Evolutionary conservation across 2,797 vertebrate species (phyloP).

Genomic region (Phoebastria nigripes): DNA sequence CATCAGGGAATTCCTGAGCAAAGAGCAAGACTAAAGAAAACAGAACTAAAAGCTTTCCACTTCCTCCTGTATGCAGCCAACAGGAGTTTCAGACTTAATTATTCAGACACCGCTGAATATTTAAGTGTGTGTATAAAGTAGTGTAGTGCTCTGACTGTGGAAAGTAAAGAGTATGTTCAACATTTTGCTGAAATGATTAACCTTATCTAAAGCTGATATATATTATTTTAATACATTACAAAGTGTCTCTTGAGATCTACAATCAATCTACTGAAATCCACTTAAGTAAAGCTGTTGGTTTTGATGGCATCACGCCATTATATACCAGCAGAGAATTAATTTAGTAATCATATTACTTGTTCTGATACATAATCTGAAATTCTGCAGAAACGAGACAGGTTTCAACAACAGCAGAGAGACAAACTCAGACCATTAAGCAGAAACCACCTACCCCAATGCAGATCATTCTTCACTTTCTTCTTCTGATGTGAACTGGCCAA

Average conservation of each 20-base stretch:
- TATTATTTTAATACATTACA: background rate
- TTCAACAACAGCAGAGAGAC: background rate
- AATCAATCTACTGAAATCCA: background rate
- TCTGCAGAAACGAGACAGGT: background rate
- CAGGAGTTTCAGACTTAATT: background rate
- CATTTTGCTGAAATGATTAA: background rate
- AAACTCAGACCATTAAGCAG: background rate
- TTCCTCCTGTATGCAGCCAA: background rate
- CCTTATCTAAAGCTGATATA: background rate
- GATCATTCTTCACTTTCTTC: background rate
- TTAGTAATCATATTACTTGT: background rate
- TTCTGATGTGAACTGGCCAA: background rate
- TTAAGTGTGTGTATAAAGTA: background rate
- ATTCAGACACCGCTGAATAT: background rate
- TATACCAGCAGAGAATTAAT: background rate
- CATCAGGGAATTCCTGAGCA: background rate
- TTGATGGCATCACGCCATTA: background rate
- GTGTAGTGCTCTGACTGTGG: background rate
- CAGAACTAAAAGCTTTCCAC: background rate
- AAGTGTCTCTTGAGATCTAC: background rate
- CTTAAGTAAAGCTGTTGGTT: background rate
- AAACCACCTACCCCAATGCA: background rate
- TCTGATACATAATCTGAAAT: background rate
- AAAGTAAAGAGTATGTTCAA: background rate
- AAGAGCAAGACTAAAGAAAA: background rate